Base-by-base conservation (phyloP, 1,140 invertebrate species). In the Orussus abietinus region DNA sequence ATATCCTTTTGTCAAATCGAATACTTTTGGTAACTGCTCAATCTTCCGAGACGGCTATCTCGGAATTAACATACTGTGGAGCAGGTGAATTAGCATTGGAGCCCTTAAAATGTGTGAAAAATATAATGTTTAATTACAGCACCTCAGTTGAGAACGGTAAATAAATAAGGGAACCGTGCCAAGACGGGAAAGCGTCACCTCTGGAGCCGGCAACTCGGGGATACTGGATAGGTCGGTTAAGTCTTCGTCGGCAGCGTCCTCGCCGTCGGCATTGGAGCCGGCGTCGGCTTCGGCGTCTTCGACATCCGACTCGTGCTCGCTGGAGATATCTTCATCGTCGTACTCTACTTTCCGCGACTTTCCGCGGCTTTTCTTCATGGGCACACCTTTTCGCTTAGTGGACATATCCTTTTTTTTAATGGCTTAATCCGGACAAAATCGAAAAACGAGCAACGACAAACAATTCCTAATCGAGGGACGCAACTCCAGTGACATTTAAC, bases 311-410 rank as follows among this genome's bases (percentile, higher is more conserved):
- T 73, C 67, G 35, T 67, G 60, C 33, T 74, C 69, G 42, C 69
- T 72, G 17, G 69, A 73, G 41, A 73, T 71, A 39, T 74, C 66
- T 34, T 75, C 70, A 6, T 74, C 70, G 30, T 74, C 72, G 40
- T 73, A 73, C 20, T 71, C 64, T 14, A 68, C 66, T 37, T 68
- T 72, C 11, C 57, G 57, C 5, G 54, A 47, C 48, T 75, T 75
- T 13, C 54, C 50, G 19, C 64, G 66, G 10, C 46, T 49, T 38
- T 74, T 74, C 40, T 69, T 69, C 19, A 5, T 37, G 1, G 55
- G 13, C 5, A 51, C 19, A 38, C 30, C 53, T 59, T 69, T 73
- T 17, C 67, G 56, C 38, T 73, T 73, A 18, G 53, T 43, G 32
- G 65, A 67, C 64, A 68, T 67, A 29, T 44, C 41, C 19, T 22